Evolutionary conservation across 2,888 invertebrate genomes (phyloP).

Genomic region (Ceramica pisi): DNA sequence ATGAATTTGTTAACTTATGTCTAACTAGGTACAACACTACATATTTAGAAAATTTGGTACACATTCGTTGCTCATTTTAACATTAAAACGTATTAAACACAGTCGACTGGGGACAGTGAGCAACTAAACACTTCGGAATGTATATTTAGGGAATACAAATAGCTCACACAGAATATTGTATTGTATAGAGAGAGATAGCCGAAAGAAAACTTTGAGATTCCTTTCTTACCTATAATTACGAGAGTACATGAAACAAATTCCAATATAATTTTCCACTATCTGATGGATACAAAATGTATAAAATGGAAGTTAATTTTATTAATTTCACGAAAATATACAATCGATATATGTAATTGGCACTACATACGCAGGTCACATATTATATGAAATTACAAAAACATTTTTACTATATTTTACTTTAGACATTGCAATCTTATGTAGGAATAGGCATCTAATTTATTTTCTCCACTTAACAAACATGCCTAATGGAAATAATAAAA

Average conservation of each 20-base stretch:
- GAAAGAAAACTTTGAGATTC: conserved; percentile 77
- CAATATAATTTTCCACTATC: conserved; percentile 66
- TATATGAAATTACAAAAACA: conserved; percentile 85
- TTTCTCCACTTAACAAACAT: conserved; percentile 65
- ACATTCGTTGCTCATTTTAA: conserved; percentile 89
- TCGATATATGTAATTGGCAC: conserved; percentile 84
- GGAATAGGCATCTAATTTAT: conserved; percentile 71
- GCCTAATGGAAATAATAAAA: conserved; percentile 66
- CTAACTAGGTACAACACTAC: conserved; percentile 87
- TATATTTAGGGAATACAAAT: conserved; percentile 75
- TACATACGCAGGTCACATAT: conserved; percentile 87
- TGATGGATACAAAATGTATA: conserved; percentile 72
- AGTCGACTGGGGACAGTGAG: conserved; percentile 75
- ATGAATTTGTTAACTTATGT: conserved; percentile 80
- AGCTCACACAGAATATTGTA: conserved; percentile 64
- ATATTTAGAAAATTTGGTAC: conserved; percentile 89
- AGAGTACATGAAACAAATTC: conserved; percentile 63
- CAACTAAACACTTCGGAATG: conserved; percentile 87
- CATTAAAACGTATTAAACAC: conserved; percentile 73
- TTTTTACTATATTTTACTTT: conserved; percentile 61
- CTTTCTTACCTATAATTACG: conserved; percentile 69
- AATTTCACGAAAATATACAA: conserved; percentile 75
- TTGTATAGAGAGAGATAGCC: conserved; percentile 56
- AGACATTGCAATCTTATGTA: conserved; percentile 67
- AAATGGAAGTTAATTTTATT: conserved; percentile 66